These are phyloP conservation scores for Cotesia chilonis DNA, from an alignment of 1,140 invertebrate genomes.

Conservation along the genomic window DNA sequence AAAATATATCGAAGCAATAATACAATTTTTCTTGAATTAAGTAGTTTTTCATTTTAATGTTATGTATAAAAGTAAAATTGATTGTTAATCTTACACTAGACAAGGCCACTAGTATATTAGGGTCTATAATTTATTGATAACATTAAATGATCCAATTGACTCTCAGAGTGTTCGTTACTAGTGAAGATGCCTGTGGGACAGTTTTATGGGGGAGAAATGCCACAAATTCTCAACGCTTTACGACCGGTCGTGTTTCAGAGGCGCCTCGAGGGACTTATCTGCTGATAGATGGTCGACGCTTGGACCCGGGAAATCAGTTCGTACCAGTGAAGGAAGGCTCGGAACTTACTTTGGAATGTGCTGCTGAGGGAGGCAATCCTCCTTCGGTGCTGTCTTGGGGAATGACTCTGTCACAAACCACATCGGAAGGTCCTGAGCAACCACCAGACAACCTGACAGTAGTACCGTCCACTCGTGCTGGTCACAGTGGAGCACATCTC, in stretches of 20 bases:
- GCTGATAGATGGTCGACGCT: conserved; percentile 79
- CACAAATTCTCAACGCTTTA: conserved; percentile 26
- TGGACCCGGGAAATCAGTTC: conserved; percentile 84
- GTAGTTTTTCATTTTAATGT: no score
- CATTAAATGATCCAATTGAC: conserved; percentile 17
- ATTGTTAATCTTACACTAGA: no score
- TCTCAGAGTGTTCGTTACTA: neutral
- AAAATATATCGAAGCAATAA: no score
- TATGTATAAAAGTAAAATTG: neutral
- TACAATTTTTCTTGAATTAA: no score
- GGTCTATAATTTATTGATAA: neutral
- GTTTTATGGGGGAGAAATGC: conserved; percentile 13
- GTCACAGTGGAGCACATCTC: conserved; percentile 72
- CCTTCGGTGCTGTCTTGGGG: conserved; percentile 78
- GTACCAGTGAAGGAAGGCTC: conserved; percentile 83
- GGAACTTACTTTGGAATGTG: conserved; percentile 80
- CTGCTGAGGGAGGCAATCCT: conserved; percentile 84
- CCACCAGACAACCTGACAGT: conserved; percentile 63
- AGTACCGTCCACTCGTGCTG: conserved; percentile 64
- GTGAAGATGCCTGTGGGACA: conserved; percentile 9
- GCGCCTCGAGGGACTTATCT: conserved; percentile 80
- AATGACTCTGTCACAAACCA: conserved; percentile 69
- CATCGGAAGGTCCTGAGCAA: conserved; percentile 67
- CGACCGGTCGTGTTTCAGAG: conserved; percentile 68
- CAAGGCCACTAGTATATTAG: neutral